These are phyloP conservation scores for Osmerus mordax DNA, from an alignment of 2,113 vertebrate species.

Conservation along the genomic window DNA sequence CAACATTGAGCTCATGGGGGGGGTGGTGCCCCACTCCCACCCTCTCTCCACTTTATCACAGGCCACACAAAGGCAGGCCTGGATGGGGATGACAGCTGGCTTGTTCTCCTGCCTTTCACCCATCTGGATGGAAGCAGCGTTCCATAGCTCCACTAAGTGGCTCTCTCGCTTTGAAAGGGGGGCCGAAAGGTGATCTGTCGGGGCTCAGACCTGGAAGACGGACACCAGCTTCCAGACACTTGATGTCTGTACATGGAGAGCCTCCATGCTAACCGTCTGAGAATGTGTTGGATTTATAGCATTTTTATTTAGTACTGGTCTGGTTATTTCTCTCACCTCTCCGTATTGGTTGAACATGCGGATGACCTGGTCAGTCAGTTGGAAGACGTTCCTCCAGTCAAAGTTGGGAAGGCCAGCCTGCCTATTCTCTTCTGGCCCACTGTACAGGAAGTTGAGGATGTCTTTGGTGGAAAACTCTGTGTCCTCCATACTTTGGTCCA, in stretches of 20 bases:
- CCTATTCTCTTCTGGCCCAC: constrained; percentile 58
- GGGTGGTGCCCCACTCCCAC: constrained; percentile 47
- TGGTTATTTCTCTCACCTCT: constrained; percentile 75
- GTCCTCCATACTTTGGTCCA: constrained; percentile 74
- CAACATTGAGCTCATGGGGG: constrained; percentile 43
- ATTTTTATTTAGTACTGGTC: background rate
- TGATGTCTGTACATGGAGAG: background rate
- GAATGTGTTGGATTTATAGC: background rate
- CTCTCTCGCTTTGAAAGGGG: constrained; percentile 36
- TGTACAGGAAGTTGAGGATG: constrained; percentile 86
- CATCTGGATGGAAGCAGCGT: constrained; percentile 36
- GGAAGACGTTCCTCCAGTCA: constrained; percentile 88
- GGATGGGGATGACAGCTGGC: constrained; percentile 55
- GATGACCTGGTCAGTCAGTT: constrained; percentile 72
- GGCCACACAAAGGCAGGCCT: constrained; percentile 47
- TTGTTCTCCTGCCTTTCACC: constrained; percentile 61
- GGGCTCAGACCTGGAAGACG: constrained; percentile 41
- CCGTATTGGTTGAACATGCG: constrained; percentile 78
- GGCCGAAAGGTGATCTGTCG: constrained; percentile 29
- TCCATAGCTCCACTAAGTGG: constrained; percentile 59
- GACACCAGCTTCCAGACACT: constrained; percentile 33
- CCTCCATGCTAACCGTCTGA: background rate
- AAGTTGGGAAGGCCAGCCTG: constrained; percentile 66
- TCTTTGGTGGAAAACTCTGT: constrained; percentile 74
- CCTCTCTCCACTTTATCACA: constrained; percentile 62